phyloP scores from a whole-genome alignment of 2,113 vertebrate species.

The Mormyrus lacerda region DNA sequence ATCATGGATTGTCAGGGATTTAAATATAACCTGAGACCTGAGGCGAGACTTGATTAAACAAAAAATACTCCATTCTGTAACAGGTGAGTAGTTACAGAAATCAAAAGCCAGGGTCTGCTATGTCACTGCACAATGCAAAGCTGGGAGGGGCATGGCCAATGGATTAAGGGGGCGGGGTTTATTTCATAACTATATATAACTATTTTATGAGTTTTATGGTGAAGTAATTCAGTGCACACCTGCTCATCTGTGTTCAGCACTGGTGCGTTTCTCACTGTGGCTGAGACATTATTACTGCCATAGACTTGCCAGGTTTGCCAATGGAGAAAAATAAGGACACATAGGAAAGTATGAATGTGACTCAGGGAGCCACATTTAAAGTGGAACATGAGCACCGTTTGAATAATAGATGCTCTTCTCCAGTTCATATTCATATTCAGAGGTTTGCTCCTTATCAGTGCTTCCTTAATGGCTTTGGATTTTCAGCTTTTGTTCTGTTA shows the following conservation, averaged over 20 bases:
- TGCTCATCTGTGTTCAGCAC: neutral
- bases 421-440: conserved; percentile 8
- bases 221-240: neutral
- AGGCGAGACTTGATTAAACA: neutral
- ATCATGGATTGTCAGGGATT: neutral
- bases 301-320: neutral
- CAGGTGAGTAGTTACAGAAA: neutral
- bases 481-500: conserved; percentile 37
- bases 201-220: neutral
- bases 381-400: neutral
- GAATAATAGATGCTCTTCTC: conserved; percentile 13
- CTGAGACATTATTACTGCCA: neutral
- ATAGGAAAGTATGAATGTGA: neutral
- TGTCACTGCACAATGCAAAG: neutral
- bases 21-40: neutral
- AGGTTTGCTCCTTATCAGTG: neutral
- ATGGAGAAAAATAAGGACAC: neutral
- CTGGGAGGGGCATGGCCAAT: neutral
- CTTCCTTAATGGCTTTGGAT: conserved; percentile 12
- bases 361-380: neutral
- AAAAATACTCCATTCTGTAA: neutral
- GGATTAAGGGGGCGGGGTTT: neutral
- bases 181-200: neutral
- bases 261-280: neutral
- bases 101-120: neutral